Evolutionary conservation across 2,888 invertebrate genomes (phyloP).

Genomic region (Melanchra persicariae): DNA sequence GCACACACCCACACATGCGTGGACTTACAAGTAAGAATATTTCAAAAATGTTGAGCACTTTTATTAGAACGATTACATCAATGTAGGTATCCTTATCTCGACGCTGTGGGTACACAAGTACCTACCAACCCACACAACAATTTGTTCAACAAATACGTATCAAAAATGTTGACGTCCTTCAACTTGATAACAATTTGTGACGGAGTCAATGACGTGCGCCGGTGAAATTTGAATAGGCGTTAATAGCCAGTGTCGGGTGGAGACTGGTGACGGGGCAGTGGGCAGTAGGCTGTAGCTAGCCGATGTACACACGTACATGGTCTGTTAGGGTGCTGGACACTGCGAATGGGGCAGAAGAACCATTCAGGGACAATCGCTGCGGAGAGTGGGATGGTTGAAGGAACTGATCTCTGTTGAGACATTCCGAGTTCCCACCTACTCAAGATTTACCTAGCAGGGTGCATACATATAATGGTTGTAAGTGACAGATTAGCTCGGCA

Average conservation of each 20-base stretch:
- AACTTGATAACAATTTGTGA: conserved; percentile 48
- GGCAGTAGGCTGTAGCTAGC: conserved; percentile 46
- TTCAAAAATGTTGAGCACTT: neutral
- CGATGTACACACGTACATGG: conserved; percentile 50
- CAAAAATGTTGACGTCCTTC: conserved; percentile 7
- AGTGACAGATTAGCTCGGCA: neutral
- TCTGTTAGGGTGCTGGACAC: conserved; percentile 15
- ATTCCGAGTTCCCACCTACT: neutral
- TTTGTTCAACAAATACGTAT: conserved; percentile 17
- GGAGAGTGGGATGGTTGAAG: too few relatives aligned
- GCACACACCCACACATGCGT: neutral
- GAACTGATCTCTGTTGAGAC: neutral
- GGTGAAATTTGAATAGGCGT: conserved; percentile 58
- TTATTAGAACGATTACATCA: neutral
- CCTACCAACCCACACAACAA: conserved; percentile 25
- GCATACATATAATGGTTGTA: neutral
- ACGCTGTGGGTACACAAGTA: neutral
- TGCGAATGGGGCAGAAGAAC: conserved; percentile 26
- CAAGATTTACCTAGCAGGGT: neutral
- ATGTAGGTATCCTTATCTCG: neutral
- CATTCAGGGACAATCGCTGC: neutral
- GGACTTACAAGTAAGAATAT: conserved; percentile 2
- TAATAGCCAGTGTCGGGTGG: conserved; percentile 53
- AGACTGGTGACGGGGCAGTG: conserved; percentile 13
- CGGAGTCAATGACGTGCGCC: conserved; percentile 52